A percentile compares a stretch with the other conserved stretches of the same genome.
Evolutionary conservation across 1,140 invertebrate species (phyloP).

Genomic region (Solenopsis invicta): DNA sequence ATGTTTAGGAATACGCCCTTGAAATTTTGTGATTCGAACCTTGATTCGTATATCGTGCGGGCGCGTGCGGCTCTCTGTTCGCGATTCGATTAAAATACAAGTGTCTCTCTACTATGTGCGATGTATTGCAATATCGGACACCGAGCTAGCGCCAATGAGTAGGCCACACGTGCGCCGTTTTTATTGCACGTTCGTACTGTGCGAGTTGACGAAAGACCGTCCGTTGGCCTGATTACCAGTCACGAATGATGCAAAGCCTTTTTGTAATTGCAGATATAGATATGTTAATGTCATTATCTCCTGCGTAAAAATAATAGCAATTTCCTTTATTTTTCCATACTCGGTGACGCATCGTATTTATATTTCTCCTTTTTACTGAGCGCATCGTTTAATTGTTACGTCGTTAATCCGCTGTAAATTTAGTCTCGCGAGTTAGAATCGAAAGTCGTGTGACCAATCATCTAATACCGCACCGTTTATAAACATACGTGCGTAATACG

Average conservation of each 20-base stretch:
- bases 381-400: background rate
- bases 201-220: background rate
- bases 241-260: slow-evolving; percentile 22
- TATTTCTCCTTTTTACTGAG: background rate
- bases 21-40: background rate
- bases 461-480: background rate
- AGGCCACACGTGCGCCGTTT: slow-evolving; percentile 27
- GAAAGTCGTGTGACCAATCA: background rate
- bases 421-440: background rate
- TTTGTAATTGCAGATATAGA: background rate
- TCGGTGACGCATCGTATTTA: background rate
- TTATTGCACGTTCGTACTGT: slow-evolving; percentile 12
- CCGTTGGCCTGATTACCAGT: slow-evolving; percentile 26
- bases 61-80: background rate
- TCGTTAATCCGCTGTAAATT: background rate
- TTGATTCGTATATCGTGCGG: background rate
- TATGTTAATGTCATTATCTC: background rate
- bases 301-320: background rate
- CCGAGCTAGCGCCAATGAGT: slow-evolving; percentile 2
- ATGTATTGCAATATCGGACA: background rate
- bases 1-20: background rate
- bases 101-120: background rate
- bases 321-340: background rate
- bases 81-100: slow-evolving; percentile 31
- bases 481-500: slow-evolving; percentile 4